phyloP scores from a whole-genome alignment of 2,797 vertebrate species.

The Poecilia picta region DNA sequence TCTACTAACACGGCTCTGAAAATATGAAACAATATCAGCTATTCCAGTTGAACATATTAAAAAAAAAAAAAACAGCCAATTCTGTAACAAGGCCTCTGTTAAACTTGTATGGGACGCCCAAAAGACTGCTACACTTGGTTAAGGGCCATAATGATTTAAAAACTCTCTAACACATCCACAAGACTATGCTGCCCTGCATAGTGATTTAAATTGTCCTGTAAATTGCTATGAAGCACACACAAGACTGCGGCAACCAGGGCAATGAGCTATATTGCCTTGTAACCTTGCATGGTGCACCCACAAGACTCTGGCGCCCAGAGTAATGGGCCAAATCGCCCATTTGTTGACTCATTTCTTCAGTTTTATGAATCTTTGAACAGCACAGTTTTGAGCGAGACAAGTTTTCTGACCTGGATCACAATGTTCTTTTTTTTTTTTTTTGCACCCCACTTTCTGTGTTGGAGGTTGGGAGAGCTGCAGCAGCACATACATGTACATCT shows the following conservation, averaged over 20 bases:
- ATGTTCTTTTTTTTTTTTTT: not conserved
- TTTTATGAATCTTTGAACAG: not conserved
- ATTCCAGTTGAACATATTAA: not conserved
- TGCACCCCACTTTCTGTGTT: not conserved
- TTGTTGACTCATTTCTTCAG: not conserved
- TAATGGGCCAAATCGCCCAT: not conserved
- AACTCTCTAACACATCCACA: not conserved
- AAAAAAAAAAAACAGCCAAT: not conserved
- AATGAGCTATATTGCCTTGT: not conserved
- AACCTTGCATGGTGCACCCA: not conserved
- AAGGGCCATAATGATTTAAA: not conserved
- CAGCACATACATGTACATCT: slow-evolving; percentile 4
- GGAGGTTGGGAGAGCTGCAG: not conserved
- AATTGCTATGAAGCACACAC: not conserved
- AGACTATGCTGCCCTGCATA: not conserved
- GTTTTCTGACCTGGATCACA: not conserved
- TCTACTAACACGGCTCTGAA: not conserved
- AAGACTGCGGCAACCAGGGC: not conserved
- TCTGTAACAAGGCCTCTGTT: not conserved
- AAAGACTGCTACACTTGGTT: not conserved
- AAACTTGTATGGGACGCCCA: not conserved
- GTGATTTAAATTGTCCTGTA: not conserved
- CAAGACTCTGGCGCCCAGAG: not conserved
- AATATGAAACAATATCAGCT: not conserved
- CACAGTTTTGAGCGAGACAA: not conserved